Conservation (phyloP, 1,140 invertebrate genomes). For the Drosophila lini region DNA sequence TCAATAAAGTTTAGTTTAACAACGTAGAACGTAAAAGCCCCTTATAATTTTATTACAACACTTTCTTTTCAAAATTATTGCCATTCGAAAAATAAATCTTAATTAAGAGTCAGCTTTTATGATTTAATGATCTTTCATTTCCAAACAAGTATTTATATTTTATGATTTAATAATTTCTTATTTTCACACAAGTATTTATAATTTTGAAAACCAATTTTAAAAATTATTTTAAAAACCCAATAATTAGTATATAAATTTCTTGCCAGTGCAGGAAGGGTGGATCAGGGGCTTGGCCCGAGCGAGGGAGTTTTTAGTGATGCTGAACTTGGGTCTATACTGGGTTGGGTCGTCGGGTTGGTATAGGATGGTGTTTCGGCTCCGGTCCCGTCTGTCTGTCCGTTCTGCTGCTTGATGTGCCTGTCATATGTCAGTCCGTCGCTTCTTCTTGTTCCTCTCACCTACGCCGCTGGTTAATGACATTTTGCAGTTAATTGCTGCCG, state of each 20-base stretch:
- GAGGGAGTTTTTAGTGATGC: constrained; percentile 70
- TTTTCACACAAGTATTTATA: too few relatives aligned
- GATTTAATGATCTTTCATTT: not conserved
- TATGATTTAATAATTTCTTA: not conserved
- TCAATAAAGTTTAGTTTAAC: constrained; percentile 14
- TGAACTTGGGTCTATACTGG: constrained; percentile 41
- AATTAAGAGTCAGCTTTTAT: not conserved
- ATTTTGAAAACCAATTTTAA: too few relatives aligned
- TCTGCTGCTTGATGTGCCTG: constrained; percentile 71
- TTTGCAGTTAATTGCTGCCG: constrained; percentile 76
- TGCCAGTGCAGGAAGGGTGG: constrained; percentile 18
- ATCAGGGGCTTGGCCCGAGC: constrained; percentile 45
- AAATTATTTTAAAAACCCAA: not conserved
- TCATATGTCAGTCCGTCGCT: constrained; percentile 78
- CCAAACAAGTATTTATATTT: not conserved
- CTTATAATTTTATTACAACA: not conserved
- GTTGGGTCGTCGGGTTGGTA: constrained; percentile 19
- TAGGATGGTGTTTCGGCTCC: constrained; percentile 25
- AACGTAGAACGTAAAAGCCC: not conserved
- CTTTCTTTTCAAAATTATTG: not conserved
- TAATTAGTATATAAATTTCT: not conserved
- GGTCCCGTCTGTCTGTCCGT: constrained; percentile 8
- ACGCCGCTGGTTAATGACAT: constrained; percentile 78
- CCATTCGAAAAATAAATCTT: not conserved
- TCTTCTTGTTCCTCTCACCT: constrained; percentile 70